Evolutionary conservation across 2,888 invertebrate species (phyloP), one percentile per base, ranked within the genome.

Genomic region (Melinaea marsaeus): DNA sequence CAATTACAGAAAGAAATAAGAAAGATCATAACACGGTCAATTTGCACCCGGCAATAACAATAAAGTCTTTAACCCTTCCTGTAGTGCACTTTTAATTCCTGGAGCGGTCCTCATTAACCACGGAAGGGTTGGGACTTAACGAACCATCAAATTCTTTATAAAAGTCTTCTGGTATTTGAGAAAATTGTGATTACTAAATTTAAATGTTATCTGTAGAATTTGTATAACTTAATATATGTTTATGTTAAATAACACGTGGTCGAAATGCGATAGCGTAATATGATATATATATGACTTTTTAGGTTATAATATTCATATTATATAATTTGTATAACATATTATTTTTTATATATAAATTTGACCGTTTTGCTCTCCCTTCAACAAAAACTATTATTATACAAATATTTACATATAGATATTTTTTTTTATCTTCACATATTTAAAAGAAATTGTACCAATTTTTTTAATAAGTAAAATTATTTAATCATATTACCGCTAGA

Each of bases 91-190:
- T 86, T 85, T 86, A 86, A 86, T 88, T 87, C 83, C 71, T 77
- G 73, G 74, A 78, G 74, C 75, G 72, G 66, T 74, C 67, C 75
- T 79, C 80, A 83, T 90, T 88, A 84, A 85, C 76, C 61, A 84
- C 82, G 88, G 84, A 81, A 85, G 88, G 84, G 88, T 86, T 84
- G 73, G 72, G 72, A 71, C 60, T 69, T 74, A 89, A 89, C 83
- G 81, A 79, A 73, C 83, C 88, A 70, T 79, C 82, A 84, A 68
- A 65, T 51, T 51, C 51, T 51, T 51, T 51, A 51, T 51, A 51
- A 51, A 51, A 51, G 32, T 61, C 61, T 62, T 63, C 32, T 51
- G 9, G 7, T 51, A 51, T 51, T 32, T 51, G 11, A 51, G 51
- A 51, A 51, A 51, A 51, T 51, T 51, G 51, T 9, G 51, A 51